Evolutionary conservation across 2,113 vertebrate genomes (phyloP), one percentile per base, ranked within the genome.

Genomic region (Leptocoma aspasia): DNA sequence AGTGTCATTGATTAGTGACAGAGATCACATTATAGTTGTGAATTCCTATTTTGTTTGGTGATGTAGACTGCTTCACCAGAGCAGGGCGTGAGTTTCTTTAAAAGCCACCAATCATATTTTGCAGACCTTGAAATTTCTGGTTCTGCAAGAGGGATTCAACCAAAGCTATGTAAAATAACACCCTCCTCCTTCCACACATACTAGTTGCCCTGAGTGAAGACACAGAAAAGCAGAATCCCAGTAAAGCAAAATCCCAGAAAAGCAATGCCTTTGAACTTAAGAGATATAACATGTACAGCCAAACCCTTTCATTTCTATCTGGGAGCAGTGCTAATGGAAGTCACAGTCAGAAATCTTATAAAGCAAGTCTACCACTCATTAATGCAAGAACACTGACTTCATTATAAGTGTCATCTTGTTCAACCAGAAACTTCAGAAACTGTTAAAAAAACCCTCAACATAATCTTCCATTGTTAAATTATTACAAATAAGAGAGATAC

Each of bases 241-340:
- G 33, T 30, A 42, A 68, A 89, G 14, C 5, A 56, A 27, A 39
- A 20, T 18, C 26, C 15, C 65, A 84, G 33, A 33, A 42, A 68
- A 89, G 14, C 5, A 56, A 30, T 8, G 14, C 3, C 16, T 65
- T 7, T 17, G 21, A 77, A 73, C 1, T 37, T 61, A 8, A 15
- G 11, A 72, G 31, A 9, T 24, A 12, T 3, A 30, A 41, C 26
- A 54, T 0, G 0, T 31, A 59, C 12, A 81, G 56, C 13, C 26
- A 83, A 75, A 52, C 21, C 9, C 19, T 86, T 91, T 66, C 2
- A 26, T 64, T 86, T 84, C 60, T 71, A 23, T 9, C 27, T 82
- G n/a, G 11, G 27, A 66, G 20, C 56, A 89, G 59, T 5, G 6
- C 27, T 82, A 64, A 68, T 10, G 18, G 45, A 64, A 91, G 33